A percentile compares a stretch with the other conserved stretches of the same genome.
Evolutionary conservation across 2,113 vertebrate genomes (phyloP).

Genomic region (Oreochromis spilurus): DNA sequence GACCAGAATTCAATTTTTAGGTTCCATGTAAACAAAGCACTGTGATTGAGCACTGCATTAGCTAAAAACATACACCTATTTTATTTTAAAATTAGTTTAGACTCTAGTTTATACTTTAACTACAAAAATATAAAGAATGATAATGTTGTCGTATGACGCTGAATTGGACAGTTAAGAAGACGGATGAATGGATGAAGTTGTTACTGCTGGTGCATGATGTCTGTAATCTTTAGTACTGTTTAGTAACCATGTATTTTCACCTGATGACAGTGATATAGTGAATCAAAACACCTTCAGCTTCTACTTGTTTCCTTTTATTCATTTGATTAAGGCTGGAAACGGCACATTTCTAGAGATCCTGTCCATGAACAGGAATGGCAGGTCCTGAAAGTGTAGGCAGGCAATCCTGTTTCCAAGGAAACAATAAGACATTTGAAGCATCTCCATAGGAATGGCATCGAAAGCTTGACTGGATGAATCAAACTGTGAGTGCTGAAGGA

Average conservation of each 20-base stretch:
- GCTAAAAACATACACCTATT: neutral
- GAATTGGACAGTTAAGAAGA: neutral
- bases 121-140: neutral
- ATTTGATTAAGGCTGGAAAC: neutral
- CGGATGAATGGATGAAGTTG: neutral
- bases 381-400: slow-evolving; percentile 1
- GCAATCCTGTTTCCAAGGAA: slow-evolving; percentile 38
- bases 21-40: neutral
- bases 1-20: neutral
- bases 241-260: neutral
- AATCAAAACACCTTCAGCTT: neutral
- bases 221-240: neutral
- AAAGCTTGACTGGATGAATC: neutral
- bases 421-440: slow-evolving; percentile 3
- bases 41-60: neutral
- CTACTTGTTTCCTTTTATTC: neutral
- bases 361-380: neutral
- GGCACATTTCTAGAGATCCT: neutral
- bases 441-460: neutral
- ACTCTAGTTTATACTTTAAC: neutral
- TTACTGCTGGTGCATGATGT: neutral
- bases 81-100: too few species aligned
- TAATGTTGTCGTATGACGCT: neutral
- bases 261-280: neutral
- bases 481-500: neutral